Evolutionary conservation across 64 coral and sea anemone species (phyloP), one percentile per base, ranked within the genome.

Genomic region (Montipora foliosa): DNA sequence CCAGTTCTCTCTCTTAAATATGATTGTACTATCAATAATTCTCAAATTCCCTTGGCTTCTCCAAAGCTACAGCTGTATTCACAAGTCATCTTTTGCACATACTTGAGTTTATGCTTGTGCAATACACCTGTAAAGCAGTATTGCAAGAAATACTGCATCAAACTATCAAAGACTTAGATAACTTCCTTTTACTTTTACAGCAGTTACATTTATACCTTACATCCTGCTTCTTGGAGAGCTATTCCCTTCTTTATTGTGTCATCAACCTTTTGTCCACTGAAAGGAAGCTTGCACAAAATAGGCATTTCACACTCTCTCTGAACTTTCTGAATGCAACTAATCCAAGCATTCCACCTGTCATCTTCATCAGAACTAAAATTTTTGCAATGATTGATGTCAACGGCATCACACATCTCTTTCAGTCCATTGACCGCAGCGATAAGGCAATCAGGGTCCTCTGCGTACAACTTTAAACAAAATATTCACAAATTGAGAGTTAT

Each of bases 211-310:
- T 84, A 37, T 37, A 86, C 82, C 82, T 86, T 8, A 20, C 82
- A 86, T 49, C 82, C 82, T 11, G 67, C 82, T 70, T 86, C 62
- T 50, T 72, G 82, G 61, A 86, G 82, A 20, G 19, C 48, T 49
- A 20, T 86, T 71, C 82, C 82, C 47, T 49, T 86, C 62, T 9
- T 70, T 50, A 86, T 49, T 51, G 82, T 70, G 4, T 86, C 82
- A 24, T 86, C 82, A 86, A 71, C 66, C 13, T 44, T 67, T 86
- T 86, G 82, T 9, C 19, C 15, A 72, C 47, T 72, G 9, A 86
- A 86, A n/a, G 82, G 64, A 49, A 86, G 82, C 82, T 86, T 86
- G 62, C 82, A 86, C 3, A 86, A 14, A 24, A 86, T 70, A 21
- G 82, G 46, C 19, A 46, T 21, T 49, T 86, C 50, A 86, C 82